Base-by-base conservation (phyloP, 2,797 vertebrate genomes). In the Coilia nasus region DNA sequence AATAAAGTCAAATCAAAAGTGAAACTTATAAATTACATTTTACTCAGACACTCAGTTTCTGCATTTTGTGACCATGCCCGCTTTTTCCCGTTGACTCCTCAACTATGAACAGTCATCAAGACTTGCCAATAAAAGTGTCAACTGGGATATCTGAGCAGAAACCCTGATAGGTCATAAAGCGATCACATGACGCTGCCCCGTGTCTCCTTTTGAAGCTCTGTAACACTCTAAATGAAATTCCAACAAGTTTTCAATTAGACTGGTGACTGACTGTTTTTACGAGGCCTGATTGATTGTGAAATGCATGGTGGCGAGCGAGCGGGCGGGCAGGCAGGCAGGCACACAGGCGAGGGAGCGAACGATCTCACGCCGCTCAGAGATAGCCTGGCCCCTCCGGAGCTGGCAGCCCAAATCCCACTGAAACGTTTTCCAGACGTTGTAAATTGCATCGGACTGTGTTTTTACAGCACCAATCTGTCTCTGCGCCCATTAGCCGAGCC, bases 371-470 rank as follows among this genome's bases (percentile, higher is more conserved):
- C 71, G 71, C 71, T 78, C 71, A 78, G 71, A 78, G 71, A 78
- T 78, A 78, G 71, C 44, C 71, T 78, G 71, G 35, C 31, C 71
- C 67, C 15, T 78, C 15, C 31, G 31, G 35, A 78, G 71, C 35
- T 78, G 71, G 71, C 71, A 44, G 71, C 35, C 71, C 35, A 6
- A n/a, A 78, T 78, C 71, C 35, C 71, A n/a, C 71, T 44, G 75
- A 85, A 84, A 60, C 47, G 84, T 87, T 90, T 89, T 89, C 91
- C 83, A 86, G 83, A 12, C 81, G 62, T 47, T 35, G 28, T 50
- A 83, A 83, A 85, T 83, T 75, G 75, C 46, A 82, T 84, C 87
- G 82, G 82, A 78, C 75, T 64, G 85, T 28, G 71, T 82, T 50
- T 44, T 85, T 78, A 78, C 71, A 78, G 71, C 71, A 44, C 71